A percentile compares a stretch with the other conserved stretches of the same genome.
These are phyloP conservation scores for Nomada ruficornis DNA, from an alignment of 2,888 invertebrate genomes.

Conservation along the genomic window DNA sequence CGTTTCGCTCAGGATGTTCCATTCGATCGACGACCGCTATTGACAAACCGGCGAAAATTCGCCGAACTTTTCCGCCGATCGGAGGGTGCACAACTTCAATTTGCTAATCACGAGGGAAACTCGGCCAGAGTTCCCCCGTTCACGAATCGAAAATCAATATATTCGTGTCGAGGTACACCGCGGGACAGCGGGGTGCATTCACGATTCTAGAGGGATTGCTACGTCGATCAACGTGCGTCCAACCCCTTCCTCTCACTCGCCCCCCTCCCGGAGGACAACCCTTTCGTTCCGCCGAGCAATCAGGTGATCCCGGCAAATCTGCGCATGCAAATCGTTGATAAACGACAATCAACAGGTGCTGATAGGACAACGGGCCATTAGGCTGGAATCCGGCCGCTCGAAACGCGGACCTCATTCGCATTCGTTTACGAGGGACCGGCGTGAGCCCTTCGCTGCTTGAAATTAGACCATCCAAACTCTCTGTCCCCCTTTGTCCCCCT, in stretches of 20 bases:
- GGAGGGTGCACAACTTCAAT: constrained; percentile 30
- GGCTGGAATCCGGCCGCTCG: constrained; percentile 66
- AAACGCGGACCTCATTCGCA: constrained; percentile 41
- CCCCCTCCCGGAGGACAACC: constrained; percentile 27
- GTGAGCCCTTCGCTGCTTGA: constrained; percentile 19
- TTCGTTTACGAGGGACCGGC: constrained; percentile 35
- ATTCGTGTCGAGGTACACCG: constrained; percentile 22
- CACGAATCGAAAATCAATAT: constrained; percentile 64
- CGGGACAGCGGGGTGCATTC: constrained; percentile 34
- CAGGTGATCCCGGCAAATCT: constrained; percentile 65
- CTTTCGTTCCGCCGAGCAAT: constrained; percentile 47
- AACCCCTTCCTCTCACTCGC: neutral
- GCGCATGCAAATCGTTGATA: constrained; percentile 73
- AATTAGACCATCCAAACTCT: constrained; percentile 1
- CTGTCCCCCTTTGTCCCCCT: neutral
- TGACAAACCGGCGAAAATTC: neutral
- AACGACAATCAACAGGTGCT: constrained; percentile 74
- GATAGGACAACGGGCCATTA: constrained; percentile 73
- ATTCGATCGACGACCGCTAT: neutral
- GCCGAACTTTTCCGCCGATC: constrained; percentile 1
- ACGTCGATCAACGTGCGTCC: constrained; percentile 47
- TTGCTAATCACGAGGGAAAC: constrained; percentile 42
- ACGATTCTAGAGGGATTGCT: constrained; percentile 20
- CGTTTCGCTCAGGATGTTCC: neutral
- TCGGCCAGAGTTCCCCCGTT: constrained; percentile 7